Evolutionary conservation across 30 jellyfish, hydroid and myxozoan genomes (phyloP), one percentile per base, ranked within the genome.

Genomic region (Aurelia sp.): DNA sequence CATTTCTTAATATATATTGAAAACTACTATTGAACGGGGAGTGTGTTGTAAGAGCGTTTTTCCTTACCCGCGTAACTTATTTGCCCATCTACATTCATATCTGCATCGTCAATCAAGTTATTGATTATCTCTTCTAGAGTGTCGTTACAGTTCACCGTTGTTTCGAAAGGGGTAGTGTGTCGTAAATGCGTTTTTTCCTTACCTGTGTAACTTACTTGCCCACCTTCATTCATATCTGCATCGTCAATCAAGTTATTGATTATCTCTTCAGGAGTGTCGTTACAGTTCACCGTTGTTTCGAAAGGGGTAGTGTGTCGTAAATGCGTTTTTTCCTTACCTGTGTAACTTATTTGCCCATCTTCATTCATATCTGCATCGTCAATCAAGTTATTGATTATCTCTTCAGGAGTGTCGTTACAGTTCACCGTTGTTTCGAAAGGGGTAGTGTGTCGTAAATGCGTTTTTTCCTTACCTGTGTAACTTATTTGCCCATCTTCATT

Each of bases 401-500:
- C 97, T 62, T 92, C 98, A 0, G 90, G 70, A 16, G 76, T 57
- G 21, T 80, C 90, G 6, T 20, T 27, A 44, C 90, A 80, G 20
- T 44, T 67, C 53, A 22, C 57, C 33, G 3, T 11, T n/a, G n/a
- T n/a, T n/a, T n/a, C n/a, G n/a, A n/a, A n/a, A 11, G 55, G 20
- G 68, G 68, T 10, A 21, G 23, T 59, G 21, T 18, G 68, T 18
- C 7, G 23, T 21, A 59, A 21, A 59, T 31, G 31, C 13, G 50
- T 37, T 37, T 7, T 67, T 1, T 37, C 50, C 9, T 37, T 37
- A 37, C 50, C 50, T 37, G 50, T 37, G 10, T 37, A 37, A 47
- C 89, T 92, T 4, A 92, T 92, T 51, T 74, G 92, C 10, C 97
- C 97, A 63, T 92, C 98, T 17, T 93, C 96, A 82, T 92, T 97